Percentiles rank a stretch among this genome's conserved stretches.
These are phyloP conservation scores for Bombycilla garrulus DNA, from an alignment of 2,113 vertebrate genomes.

Conservation along the genomic window DNA sequence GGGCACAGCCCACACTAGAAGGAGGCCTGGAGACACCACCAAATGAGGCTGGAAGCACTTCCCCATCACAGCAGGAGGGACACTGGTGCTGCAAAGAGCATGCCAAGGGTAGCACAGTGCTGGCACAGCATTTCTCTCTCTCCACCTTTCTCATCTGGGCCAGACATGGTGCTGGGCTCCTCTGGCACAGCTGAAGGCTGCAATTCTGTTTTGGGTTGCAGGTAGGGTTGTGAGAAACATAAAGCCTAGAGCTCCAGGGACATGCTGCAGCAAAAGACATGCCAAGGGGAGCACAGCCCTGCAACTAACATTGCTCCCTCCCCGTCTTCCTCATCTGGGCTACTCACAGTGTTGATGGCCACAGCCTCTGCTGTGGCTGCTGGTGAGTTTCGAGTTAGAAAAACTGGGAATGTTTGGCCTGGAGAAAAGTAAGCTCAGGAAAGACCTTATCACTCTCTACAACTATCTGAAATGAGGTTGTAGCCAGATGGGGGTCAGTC, in stretches of 20 bases:
- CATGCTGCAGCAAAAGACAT: not conserved
- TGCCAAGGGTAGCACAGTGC: not conserved
- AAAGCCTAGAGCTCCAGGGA: not conserved
- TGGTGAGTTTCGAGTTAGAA: not conserved
- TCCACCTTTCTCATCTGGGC: not conserved
- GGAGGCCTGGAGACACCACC: not conserved
- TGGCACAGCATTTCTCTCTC: not conserved
- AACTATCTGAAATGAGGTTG: not conserved
- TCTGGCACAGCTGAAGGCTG: not conserved
- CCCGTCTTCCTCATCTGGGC: not conserved
- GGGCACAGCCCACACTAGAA: fast-evolving
- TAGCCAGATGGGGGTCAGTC: not conserved
- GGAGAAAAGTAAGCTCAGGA: not conserved
- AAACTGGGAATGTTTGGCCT: not conserved
- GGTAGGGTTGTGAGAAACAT: not conserved
- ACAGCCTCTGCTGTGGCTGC: not conserved
- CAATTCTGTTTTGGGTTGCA: not conserved
- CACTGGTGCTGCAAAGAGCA: not conserved
- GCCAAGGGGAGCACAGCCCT: not conserved
- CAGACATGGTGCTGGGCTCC: not conserved
- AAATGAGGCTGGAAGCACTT: not conserved
- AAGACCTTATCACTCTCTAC: not conserved
- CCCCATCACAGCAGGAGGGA: fast-evolving
- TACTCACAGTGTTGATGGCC: not conserved
- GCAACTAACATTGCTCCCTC: not conserved